Base-by-base conservation (phyloP, 2,888 invertebrate species). In the Dynastes maya region DNA sequence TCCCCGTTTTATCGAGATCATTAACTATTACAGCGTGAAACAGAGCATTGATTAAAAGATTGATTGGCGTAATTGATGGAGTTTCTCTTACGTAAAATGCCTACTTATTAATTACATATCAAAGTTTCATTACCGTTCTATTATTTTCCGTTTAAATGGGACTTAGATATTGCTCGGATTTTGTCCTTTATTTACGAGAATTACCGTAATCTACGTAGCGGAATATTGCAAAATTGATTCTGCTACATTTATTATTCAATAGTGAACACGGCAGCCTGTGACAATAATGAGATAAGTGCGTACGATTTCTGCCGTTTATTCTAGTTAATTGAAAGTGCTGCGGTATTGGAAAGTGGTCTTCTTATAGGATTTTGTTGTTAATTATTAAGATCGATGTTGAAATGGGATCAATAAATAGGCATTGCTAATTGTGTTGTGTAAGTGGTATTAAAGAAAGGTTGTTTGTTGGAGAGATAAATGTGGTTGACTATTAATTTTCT, bases 11-110 rank as follows among this genome's bases (percentile, higher is more conserved):
- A 58, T 58, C 6, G 22, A 58, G 22, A 22, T 22, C 55, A 58
- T 58, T 58, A 58, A 16, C 22, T 58, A 58, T 58, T 58, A 58
- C 16, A 58, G 55, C 55, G 55, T 27, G 55, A 58, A 11, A 58
- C 22, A 58, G 9, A 0, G 6, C 13, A 58, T 58, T 58, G 22
- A 58, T 58, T 58, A 9, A 45, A 8, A 58, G 55, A 58, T 58
- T 58, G 27, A 58, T 58, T 58, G 22, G 22, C 22, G 55, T 22
- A 16, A n/a, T 22, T 8, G 55, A 58, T 58, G 16, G 22, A 22
- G 55, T 58, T 22, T 58, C 16, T 16, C n/a, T 22, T 27, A 58
- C 22, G 22, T 58, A 58, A 22, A 58, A 16, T 22, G 8, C 5
- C 32, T 37, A 58, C 55, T 22, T 22, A 58, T 8, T 45, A 45